Evolutionary conservation across 2,888 invertebrate species (phyloP).

Genomic region (Lasioglossum morio): DNA sequence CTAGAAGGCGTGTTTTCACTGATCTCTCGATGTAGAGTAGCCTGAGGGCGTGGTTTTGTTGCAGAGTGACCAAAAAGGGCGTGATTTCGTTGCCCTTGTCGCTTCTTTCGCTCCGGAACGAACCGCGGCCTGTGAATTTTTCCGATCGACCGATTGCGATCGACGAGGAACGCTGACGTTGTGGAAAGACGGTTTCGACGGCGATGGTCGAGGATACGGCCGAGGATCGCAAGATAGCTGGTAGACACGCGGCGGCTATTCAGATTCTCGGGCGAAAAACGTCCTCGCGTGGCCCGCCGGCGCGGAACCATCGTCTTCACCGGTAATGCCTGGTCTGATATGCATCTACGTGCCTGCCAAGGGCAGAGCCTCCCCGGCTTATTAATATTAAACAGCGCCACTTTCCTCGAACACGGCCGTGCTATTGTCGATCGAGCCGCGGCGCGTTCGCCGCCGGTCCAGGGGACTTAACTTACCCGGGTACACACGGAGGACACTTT

Average conservation of each 20-base stretch:
- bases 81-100: background rate
- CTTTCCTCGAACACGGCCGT: slow-evolving; percentile 71
- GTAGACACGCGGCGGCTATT: slow-evolving; percentile 45
- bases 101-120: background rate
- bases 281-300: slow-evolving; percentile 57
- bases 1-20: background rate
- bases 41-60: background rate
- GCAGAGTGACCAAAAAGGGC: background rate
- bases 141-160: background rate
- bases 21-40: background rate
- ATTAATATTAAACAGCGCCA: slow-evolving; percentile 83
- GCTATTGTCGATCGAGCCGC: slow-evolving; percentile 71
- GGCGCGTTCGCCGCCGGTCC: slow-evolving; percentile 43
- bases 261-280: slow-evolving; percentile 56
- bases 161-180: slow-evolving; percentile 40
- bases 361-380: slow-evolving; percentile 79
- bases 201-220: background rate
- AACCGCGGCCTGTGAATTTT: background rate
- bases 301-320: slow-evolving; percentile 70
- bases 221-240: background rate
- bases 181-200: slow-evolving; percentile 19
- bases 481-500: slow-evolving; percentile 71
- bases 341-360: slow-evolving; percentile 84
- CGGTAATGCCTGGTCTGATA: slow-evolving; percentile 82
- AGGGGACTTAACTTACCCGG: slow-evolving; percentile 69